These are phyloP conservation scores for Anoplophora glabripennis DNA, from an alignment of 1,140 invertebrate genomes.

Conservation along the genomic window DNA sequence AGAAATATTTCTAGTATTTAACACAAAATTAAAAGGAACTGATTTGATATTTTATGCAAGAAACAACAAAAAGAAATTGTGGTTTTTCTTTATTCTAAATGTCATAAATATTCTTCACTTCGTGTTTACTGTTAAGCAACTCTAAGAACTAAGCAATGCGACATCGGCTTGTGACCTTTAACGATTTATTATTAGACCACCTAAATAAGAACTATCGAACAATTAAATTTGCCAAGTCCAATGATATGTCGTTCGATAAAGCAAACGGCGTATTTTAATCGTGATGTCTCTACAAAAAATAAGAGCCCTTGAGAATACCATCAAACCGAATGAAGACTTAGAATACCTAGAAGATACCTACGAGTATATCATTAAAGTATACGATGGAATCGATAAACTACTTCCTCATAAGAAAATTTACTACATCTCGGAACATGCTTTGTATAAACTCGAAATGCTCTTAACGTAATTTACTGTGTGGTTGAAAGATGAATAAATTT, in stretches of 20 bases:
- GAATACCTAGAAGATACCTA: conserved; percentile 19
- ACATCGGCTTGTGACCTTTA: neutral
- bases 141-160: neutral
- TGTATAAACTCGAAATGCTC: conserved; percentile 14
- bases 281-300: too few species aligned
- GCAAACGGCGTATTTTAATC: too few species aligned
- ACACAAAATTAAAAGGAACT: neutral
- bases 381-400: conserved; percentile 20
- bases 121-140: too few species aligned
- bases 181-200: neutral
- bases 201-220: too few species aligned
- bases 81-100: too few species aligned
- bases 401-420: conserved; percentile 17
- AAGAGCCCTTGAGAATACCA: too few species aligned
- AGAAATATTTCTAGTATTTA: too few species aligned
- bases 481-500: too few species aligned
- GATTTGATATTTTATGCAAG: neutral
- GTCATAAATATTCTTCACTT: too few species aligned
- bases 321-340: neutral
- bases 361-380: conserved; percentile 18
- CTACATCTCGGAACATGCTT: conserved; percentile 15
- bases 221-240: too few species aligned
- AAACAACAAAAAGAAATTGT: too few species aligned
- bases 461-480: conserved; percentile 8
- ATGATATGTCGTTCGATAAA: too few species aligned